Evolutionary conservation across 1,140 invertebrate species (phyloP).

Genomic region (Steinernema khuongi): DNA sequence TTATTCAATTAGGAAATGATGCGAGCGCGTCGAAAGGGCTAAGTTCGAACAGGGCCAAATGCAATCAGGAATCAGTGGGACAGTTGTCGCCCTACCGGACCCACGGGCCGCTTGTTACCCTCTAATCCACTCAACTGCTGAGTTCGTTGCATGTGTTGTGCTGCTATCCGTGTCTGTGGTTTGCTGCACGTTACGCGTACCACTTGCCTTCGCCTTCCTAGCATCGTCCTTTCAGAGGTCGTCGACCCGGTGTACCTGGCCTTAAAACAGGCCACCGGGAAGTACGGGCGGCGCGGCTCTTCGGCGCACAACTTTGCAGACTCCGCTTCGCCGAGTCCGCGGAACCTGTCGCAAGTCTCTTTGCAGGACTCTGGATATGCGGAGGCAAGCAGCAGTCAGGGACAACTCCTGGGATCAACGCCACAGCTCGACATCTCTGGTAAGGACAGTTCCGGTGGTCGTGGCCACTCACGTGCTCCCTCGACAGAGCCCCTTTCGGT

Average conservation of each 20-base stretch:
- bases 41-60: too few relatives aligned
- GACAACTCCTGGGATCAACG: conserved; percentile 49
- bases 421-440: conserved; percentile 46
- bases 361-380: conserved; percentile 57
- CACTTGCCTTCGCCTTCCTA: not conserved
- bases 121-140: not conserved
- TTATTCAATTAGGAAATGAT: not conserved
- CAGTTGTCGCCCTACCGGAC: too few relatives aligned
- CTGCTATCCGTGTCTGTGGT: not conserved
- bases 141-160: not conserved
- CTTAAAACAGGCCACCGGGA: conserved; percentile 54
- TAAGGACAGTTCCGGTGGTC: conserved; percentile 2
- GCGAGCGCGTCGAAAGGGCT: not conserved
- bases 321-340: conserved; percentile 52
- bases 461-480: not conserved
- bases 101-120: not conserved
- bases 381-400: conserved; percentile 39
- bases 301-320: conserved; percentile 42
- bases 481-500: too few relatives aligned
- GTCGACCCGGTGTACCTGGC: conserved; percentile 56
- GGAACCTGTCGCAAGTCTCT: conserved; percentile 55
- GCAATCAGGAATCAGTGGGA: too few relatives aligned
- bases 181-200: not conserved
- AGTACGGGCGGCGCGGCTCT: conserved; percentile 44
- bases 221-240: not conserved